phyloP scores from a whole-genome alignment of 2,797 vertebrate species.

The Poeciliopsis presidionis region DNA sequence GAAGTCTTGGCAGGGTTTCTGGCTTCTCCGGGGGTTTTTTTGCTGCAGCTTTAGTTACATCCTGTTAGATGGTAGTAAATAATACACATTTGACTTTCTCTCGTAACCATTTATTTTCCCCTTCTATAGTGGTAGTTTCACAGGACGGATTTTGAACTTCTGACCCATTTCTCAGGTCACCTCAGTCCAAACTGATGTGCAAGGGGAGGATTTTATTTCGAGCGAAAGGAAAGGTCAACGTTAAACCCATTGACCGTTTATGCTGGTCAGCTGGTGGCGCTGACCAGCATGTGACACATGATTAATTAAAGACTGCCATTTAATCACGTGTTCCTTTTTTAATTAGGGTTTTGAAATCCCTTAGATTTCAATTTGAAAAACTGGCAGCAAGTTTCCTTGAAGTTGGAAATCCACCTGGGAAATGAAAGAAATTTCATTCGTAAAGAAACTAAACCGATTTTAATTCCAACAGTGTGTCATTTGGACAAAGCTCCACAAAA shows the following conservation, averaged over 20 bases:
- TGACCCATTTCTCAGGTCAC: background rate
- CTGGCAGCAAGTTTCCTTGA: background rate
- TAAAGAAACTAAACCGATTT: background rate
- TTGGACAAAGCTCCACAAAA: background rate
- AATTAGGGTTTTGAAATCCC: background rate
- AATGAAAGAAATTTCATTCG: background rate
- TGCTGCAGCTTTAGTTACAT: background rate
- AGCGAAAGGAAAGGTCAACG: background rate
- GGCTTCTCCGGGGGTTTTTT: conserved; percentile 22
- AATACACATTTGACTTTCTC: conserved; percentile 8
- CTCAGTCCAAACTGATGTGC: background rate
- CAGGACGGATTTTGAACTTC: background rate
- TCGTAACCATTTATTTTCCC: background rate
- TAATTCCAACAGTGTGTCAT: background rate
- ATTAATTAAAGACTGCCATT: background rate
- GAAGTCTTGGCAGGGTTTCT: conserved; percentile 56
- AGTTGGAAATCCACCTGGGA: background rate
- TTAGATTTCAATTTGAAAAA: background rate
- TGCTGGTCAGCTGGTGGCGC: too few species aligned
- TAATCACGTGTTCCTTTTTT: background rate
- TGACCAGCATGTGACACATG: background rate
- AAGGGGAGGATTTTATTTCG: background rate
- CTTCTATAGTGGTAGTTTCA: background rate
- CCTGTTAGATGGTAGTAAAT: background rate
- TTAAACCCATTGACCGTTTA: background rate